Percentiles rank a stretch among this genome's conserved stretches.
Evolutionary conservation across 2,113 vertebrate species (phyloP).

Genomic region (Etheostoma cragini): DNA sequence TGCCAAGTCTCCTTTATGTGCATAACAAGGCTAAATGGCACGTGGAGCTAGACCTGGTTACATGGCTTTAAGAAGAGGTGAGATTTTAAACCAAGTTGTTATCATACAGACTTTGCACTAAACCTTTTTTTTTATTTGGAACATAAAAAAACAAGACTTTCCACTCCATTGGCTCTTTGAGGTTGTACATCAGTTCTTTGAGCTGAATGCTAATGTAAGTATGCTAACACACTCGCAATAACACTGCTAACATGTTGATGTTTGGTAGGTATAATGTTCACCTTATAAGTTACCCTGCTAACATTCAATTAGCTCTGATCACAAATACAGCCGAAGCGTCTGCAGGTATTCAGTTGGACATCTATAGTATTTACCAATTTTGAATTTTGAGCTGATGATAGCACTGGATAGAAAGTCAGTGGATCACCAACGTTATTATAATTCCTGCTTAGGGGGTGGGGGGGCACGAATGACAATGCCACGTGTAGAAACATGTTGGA

Average conservation of each 20-base stretch:
- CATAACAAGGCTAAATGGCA: constrained; percentile 40
- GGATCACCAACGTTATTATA: too few relatives aligned
- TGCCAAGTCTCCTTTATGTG: constrained; percentile 38
- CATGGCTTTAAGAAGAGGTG: too few relatives aligned
- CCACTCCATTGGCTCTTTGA: neutral
- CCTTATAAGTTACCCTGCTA: neutral
- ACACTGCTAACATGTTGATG: neutral
- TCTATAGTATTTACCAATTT: neutral
- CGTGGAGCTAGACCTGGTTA: neutral
- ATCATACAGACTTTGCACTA: too few relatives aligned
- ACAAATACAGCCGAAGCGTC: neutral
- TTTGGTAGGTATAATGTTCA: neutral
- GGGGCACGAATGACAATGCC: too few relatives aligned
- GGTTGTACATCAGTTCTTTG: neutral
- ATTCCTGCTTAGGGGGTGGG: too few relatives aligned
- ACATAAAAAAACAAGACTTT: neutral
- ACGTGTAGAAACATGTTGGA: too few relatives aligned
- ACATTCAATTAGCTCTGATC: neutral
- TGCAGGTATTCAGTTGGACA: neutral
- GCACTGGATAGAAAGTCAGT: too few relatives aligned
- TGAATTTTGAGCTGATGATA: neutral
- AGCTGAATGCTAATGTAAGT: neutral
- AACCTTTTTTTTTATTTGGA: neutral
- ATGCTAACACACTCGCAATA: neutral
- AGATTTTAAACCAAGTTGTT: too few relatives aligned